Conservation (phyloP, 2,888 invertebrate genomes). For the Aplocera efformata region DNA sequence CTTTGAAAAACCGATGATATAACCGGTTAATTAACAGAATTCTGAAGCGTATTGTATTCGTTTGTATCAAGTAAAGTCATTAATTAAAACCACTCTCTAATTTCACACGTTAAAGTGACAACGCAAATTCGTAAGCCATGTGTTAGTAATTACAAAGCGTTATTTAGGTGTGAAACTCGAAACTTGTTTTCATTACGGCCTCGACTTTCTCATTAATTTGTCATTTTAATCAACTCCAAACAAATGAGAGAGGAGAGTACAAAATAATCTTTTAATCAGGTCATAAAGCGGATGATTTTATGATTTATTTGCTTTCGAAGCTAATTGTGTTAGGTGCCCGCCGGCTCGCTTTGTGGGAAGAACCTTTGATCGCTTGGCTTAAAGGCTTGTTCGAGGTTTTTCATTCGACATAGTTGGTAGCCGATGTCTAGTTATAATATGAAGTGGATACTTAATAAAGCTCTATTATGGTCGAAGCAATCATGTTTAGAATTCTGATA, state of each 20-base stretch:
- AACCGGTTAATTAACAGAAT: slow-evolving; percentile 30
- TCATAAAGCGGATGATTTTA: slow-evolving; percentile 55
- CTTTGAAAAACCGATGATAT: slow-evolving; percentile 14
- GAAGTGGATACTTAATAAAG: slow-evolving; percentile 29
- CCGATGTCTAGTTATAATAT: slow-evolving; percentile 35
- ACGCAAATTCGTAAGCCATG: slow-evolving; percentile 57
- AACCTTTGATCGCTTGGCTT: slow-evolving; percentile 40
- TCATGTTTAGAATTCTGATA: slow-evolving; percentile 26
- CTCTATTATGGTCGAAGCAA: slow-evolving; percentile 28
- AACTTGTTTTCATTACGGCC: slow-evolving; percentile 55
- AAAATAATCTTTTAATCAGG: slow-evolving; percentile 50
- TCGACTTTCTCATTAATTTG: slow-evolving; percentile 62
- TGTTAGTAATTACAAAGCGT: slow-evolving; percentile 64
- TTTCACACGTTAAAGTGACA: slow-evolving; percentile 66
- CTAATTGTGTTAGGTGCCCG: slow-evolving; percentile 59
- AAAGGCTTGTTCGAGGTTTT: slow-evolving; percentile 41
- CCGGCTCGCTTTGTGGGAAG: slow-evolving; percentile 44
- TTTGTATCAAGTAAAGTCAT: slow-evolving; percentile 52
- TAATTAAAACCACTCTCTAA: slow-evolving; percentile 68
- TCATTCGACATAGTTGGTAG: slow-evolving; percentile 41
- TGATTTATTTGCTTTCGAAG: slow-evolving; percentile 62
- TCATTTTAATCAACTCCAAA: slow-evolving; percentile 57
- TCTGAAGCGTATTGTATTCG: slow-evolving; percentile 37
- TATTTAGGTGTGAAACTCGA: slow-evolving; percentile 55
- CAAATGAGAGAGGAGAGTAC: slow-evolving; percentile 31